These are phyloP conservation scores for Ochlodes sylvanus DNA, from an alignment of 2,888 invertebrate genomes.

Conservation along the genomic window DNA sequence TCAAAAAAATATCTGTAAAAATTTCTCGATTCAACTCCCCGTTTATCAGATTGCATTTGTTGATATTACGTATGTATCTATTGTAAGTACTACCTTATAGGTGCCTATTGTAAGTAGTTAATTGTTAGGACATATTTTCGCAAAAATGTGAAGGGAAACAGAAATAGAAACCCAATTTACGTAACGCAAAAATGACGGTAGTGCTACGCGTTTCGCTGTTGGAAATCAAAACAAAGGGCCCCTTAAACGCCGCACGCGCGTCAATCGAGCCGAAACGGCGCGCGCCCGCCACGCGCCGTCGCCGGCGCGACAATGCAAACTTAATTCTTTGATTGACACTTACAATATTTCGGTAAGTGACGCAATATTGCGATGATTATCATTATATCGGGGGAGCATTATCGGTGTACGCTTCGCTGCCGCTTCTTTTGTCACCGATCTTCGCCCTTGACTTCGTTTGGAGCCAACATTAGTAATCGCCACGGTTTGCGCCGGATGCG, in stretches of 20 bases:
- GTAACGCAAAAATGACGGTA: constrained; percentile 27
- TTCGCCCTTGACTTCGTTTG: constrained; percentile 51
- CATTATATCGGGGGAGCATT: constrained; percentile 62
- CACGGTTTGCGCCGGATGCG: not conserved
- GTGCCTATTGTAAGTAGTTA: no score
- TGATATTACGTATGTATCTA: no score
- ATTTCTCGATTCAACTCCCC: no score
- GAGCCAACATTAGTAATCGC: constrained; percentile 18
- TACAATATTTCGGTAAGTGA: constrained; percentile 86
- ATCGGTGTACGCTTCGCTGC: constrained; percentile 69
- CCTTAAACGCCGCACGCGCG: constrained; percentile 72
- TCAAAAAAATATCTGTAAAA: no score
- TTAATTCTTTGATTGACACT: constrained; percentile 86
- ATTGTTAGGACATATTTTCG: not conserved
- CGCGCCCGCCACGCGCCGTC: constrained; percentile 65
- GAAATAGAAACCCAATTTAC: constrained; percentile 36
- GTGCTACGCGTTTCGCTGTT: constrained; percentile 36
- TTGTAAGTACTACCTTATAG: no score
- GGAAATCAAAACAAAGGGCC: constrained; percentile 75
- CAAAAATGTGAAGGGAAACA: constrained; percentile 12
- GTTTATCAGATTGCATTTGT: no score
- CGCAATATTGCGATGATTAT: constrained; percentile 85
- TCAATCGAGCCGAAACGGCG: constrained; percentile 53
- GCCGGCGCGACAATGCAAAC: constrained; percentile 69
- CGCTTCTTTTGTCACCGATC: constrained; percentile 45